Percentiles rank a stretch among this genome's conserved stretches.
Conservation (phyloP, 1,140 invertebrate genomes). For the Aphis gossypii region DNA sequence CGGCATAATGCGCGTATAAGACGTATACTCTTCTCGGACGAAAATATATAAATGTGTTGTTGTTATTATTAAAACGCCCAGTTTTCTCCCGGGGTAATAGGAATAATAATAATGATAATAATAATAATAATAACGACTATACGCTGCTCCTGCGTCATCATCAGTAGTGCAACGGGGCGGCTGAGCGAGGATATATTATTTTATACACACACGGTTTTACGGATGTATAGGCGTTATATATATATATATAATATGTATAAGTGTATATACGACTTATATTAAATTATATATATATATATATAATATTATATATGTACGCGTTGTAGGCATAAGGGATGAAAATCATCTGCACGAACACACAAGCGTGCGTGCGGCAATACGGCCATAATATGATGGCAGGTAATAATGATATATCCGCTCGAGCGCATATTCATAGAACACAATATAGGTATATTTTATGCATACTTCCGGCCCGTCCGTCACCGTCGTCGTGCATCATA, state of each 20-base stretch:
- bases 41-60: not conserved
- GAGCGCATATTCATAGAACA: not conserved
- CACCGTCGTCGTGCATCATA: not conserved
- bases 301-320: not conserved
- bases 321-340: not conserved
- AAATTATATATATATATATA: not conserved
- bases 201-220: not conserved
- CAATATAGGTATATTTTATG: not conserved
- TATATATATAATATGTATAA: not conserved
- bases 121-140: not conserved
- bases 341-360: not conserved
- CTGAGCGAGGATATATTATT: not conserved
- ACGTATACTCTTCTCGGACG: not conserved
- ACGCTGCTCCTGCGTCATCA: not conserved
- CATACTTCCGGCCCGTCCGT: not conserved
- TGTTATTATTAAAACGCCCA: not conserved
- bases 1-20: not conserved
- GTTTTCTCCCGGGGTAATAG: not conserved
- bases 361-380: not conserved
- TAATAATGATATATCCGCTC: constrained; percentile 1
- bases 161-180: too few relatives aligned
- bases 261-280: not conserved
- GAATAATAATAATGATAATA: not conserved
- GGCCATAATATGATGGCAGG: not conserved
- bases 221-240: not conserved